Base-by-base conservation (phyloP, 2,888 invertebrate genomes). In the Drosophila kambysellisi region DNA sequence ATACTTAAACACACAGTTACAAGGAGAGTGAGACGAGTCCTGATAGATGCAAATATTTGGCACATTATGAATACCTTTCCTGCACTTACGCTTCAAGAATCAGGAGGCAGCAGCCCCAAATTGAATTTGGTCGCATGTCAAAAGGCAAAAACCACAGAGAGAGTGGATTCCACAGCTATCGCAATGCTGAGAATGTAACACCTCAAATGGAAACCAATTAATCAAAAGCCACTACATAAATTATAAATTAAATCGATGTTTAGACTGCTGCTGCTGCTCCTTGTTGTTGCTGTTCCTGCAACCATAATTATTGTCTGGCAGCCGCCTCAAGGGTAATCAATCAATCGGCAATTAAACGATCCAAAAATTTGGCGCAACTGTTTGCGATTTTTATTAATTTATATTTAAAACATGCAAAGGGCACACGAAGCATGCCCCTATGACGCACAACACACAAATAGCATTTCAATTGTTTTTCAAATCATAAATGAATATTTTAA, bases 181-280 rank as follows among this genome's bases (percentile, higher is more conserved):
- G 46, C 53, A 35, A 39, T 8, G 39, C 50, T 51, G 30, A 52
- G 63, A 60, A 48, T 64, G 48, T 74, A 76, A 74, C 69, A 71
- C 76, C 63, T 65, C 74, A 76, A 86, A 88, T 90, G 77, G 73
- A 84, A 71, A 82, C 82, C 89, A 87, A 90, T 89, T 90, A 87
- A 90, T 87, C 87, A 87, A 81, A 87, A 76, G 65, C 51, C 78
- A 68, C 74, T 81, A 74, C 90, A 87, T 89, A 83, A 89, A 90
- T 87, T 87, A 89, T 88, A 88, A 86, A 86, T 87, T 87, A 89
- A 87, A 88, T 70, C 76, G 72, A 66, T 75, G 74, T 76, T 80
- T 67, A 74, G 80, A 54, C 53, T 54, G 52, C 39, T 54, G 52
- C 39, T 54, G 32, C 33, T 50, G 20, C n/a, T 35, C 48, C 39